Conservation (phyloP, 37 sponge, comb jelly and placozoan species). For the Dysidea cf. avara region DNA sequence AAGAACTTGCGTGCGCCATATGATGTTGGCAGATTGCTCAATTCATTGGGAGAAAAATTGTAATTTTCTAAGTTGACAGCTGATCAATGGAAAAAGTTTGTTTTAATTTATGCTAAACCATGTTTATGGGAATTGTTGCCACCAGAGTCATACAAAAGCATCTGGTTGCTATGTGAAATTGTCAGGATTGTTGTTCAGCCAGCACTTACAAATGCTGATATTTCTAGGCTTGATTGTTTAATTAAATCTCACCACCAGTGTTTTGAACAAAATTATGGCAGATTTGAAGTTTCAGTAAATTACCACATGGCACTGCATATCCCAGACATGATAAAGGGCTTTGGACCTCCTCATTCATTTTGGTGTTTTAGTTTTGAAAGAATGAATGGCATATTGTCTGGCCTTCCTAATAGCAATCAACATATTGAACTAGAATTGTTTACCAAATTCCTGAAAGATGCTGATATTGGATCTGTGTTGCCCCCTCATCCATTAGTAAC, state of each 20-base stretch:
- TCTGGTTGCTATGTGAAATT: background rate
- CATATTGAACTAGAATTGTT: no score
- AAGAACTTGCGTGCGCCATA: slow-evolving; percentile 13
- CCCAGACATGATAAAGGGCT: slow-evolving; percentile 10
- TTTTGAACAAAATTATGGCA: slow-evolving; percentile 11
- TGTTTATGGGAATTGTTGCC: slow-evolving; percentile 6
- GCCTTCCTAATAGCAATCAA: no score
- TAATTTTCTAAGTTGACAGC: slow-evolving; percentile 1
- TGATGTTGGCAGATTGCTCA: slow-evolving; percentile 13
- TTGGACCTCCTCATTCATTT: slow-evolving; percentile 11
- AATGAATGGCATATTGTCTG: slow-evolving; percentile 13
- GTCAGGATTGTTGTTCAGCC: slow-evolving; percentile 1
- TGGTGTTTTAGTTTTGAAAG: slow-evolving; percentile 12
- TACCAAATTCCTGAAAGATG: no score
- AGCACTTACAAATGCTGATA: slow-evolving; percentile 6
- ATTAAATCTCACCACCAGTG: background rate
- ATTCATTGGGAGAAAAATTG: background rate
- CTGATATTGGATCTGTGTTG: no score
- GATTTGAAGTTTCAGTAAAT: slow-evolving; percentile 8
- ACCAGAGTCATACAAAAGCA: slow-evolving; percentile 16
- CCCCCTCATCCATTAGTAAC: no score
- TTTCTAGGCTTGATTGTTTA: background rate
- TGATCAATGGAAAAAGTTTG: slow-evolving; percentile 13
- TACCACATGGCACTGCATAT: slow-evolving; percentile 25
- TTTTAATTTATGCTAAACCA: slow-evolving; percentile 16